Evolutionary conservation across 2,797 vertebrate species (phyloP), one percentile per base, ranked within the genome.

Genomic region (Moxostoma hubbsi): DNA sequence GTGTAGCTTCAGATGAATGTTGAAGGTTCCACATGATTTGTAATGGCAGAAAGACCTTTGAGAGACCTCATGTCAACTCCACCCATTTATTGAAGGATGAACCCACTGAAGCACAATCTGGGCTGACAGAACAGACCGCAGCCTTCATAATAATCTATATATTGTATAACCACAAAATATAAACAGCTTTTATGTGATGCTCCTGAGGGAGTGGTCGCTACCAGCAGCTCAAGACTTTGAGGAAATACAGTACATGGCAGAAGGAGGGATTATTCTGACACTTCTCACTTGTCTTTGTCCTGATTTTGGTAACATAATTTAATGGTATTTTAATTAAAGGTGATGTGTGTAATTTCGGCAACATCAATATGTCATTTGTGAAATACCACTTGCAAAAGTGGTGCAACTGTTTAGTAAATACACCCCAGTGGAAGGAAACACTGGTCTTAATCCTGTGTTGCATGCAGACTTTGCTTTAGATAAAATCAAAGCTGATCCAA

Each of bases 101-200:
- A 15, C 12, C 9, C 67, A 77, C 68, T 69, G 15, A 61, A 43
- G 73, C 15, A 45, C 18, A 49, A 70, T 12, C 13, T n/a, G 11
- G 59, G 7, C 46, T 79, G 43, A 73, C 53, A 67, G 45, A 68
- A 66, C 51, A 58, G 24, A 53, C 63, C 59, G 59, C 16, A 9
- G 54, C 3, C 46, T 81, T 80, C 65, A 61, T 80, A 70, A 81
- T 81, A 50, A 81, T 69, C 62, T 54, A 46, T 64, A 47, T 71
- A 49, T 68, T 72, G 24, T 1, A 51, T 72, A 53, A 71, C 59
- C 71, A 57, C 66, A 67, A 64, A 69, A 66, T 59, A 72, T 24
- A 82, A 82, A 82, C 72, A 10, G 70, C 51, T 58, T 61, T 69
- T 55, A 76, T 69, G 67, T 67, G 24, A 75, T 68, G 46, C 59